Base-by-base conservation (phyloP, 37 sponge, comb jelly and placozoan genomes). In the Dysidea cf. avara region DNA sequence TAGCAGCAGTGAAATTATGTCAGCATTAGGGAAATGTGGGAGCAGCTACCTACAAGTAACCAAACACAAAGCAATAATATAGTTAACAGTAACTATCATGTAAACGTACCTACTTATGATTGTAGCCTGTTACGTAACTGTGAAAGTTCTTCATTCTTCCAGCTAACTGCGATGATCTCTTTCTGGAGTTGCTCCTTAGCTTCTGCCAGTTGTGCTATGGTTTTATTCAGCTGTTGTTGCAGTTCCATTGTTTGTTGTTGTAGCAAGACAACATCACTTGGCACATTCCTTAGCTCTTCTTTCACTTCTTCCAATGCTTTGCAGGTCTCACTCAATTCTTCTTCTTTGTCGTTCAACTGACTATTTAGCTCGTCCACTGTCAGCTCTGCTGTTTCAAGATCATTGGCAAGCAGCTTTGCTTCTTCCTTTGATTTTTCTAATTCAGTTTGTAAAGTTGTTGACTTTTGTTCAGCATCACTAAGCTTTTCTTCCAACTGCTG, bases 271-370 rank as follows among this genome's bases (percentile, higher is more conserved):
- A 25, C 37, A 22, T 52, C 34, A 12, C 39, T 37, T 31, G n/a
- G 2, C 34, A 71, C 46, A 24, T 56, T 33, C 20, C 57, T 2
- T 31, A 68, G 49, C 52, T 68, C 69, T 3, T 22, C 16, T 31
- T 52, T 6, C 16, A 53, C 2, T 4, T 68, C 53, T 43, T 35
- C 74, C 31, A n/a, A 25, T 22, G 57, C 21, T 21, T 25, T 39
- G 7, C 51, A 31, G 35, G 55, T 58, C 48, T 58, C 59, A 1
- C 68, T 39, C 5, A 75, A 61, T 34, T 58, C 47, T 24, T 73
- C 46, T 56, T 57, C 38, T n/a, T n/a, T n/a, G n/a, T n/a, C n/a
- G n/a, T n/a, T n/a, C n/a, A n/a, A n/a, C n/a, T n/a, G n/a, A n/a
- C n/a, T n/a, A n/a, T n/a, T n/a, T 9, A 26, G 12, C 25, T 66